Conservation (phyloP, 2,888 invertebrate species). For the Alcis repandata region DNA sequence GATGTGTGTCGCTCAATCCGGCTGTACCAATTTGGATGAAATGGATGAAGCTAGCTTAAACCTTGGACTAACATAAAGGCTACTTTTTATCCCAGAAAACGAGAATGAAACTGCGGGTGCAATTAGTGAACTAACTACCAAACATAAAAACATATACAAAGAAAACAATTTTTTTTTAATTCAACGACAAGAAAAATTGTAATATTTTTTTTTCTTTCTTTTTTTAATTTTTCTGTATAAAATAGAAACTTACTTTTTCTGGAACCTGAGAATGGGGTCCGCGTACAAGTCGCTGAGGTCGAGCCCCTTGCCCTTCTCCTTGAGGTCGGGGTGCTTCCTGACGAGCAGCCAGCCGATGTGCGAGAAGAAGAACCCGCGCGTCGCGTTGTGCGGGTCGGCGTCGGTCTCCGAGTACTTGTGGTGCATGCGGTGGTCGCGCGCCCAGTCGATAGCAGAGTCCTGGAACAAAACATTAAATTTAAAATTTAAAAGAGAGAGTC, state of each 20-base stretch:
- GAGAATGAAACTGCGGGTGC: no score
- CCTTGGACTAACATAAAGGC: no score
- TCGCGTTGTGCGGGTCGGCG: slow-evolving; percentile 97
- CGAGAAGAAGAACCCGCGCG: slow-evolving; percentile 97
- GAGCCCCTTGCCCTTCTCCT: slow-evolving; percentile 93
- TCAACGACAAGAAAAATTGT: no score
- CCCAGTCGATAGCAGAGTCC: slow-evolving; percentile 93
- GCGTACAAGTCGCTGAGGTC: slow-evolving; percentile 93
- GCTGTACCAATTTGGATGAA: no score
- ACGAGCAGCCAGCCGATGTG: slow-evolving; percentile 98
- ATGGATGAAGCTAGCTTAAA: no score
- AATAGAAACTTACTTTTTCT: slow-evolving; percentile 90
- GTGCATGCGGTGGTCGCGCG: slow-evolving; percentile 93
- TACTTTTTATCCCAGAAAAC: no score
- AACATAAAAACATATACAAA: no score
- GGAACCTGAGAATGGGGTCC: slow-evolving; percentile 95
- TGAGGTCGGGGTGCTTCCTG: slow-evolving; percentile 96
- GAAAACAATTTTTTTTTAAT: no score
- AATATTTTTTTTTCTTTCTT: no score
- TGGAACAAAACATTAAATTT: slow-evolving; percentile 59
- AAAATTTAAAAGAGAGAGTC: no score
- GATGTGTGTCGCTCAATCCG: no score
- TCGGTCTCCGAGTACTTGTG: slow-evolving; percentile 98
- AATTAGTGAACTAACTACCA: no score
- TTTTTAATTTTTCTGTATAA: neutral